phyloP scores from a whole-genome alignment of 2,113 vertebrate genomes.

The Sceloporus tristichus region DNA sequence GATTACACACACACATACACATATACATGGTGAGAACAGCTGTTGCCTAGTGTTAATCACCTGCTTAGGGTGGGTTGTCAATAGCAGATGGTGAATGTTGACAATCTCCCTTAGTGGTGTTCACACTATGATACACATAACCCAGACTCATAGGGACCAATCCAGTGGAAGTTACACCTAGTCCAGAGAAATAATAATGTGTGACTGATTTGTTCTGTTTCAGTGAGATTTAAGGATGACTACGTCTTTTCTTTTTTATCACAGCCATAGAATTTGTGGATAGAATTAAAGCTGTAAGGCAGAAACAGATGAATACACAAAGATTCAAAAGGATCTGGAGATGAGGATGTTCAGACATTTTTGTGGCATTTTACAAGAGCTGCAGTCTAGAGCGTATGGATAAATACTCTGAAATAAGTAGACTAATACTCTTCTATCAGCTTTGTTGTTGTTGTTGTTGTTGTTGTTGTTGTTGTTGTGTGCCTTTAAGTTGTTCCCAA shows the following conservation, averaged over 20 bases:
- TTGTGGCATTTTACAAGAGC: background rate
- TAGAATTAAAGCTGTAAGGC: background rate
- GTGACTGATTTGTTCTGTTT: slow-evolving; percentile 1
- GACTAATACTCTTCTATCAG: too few relatives aligned
- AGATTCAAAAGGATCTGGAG: background rate
- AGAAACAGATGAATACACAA: background rate
- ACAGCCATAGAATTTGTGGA: background rate
- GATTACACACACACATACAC: background rate
- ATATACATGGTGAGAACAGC: background rate
- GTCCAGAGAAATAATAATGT: slow-evolving; percentile 29
- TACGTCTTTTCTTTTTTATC: background rate
- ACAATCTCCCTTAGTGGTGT: background rate
- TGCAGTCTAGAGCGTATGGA: background rate
- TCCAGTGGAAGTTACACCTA: slow-evolving; percentile 18
- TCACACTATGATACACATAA: background rate
- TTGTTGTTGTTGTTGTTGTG: too few relatives aligned
- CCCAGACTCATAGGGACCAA: background rate
- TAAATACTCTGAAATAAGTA: background rate
- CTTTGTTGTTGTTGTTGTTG: too few relatives aligned
- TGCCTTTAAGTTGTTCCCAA: too few relatives aligned
- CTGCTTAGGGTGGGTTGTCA: background rate
- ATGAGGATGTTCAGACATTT: background rate
- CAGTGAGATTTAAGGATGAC: background rate
- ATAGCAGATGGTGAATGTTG: slow-evolving; percentile 20
- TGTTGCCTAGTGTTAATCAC: background rate